Conservation (phyloP, 1,140 invertebrate genomes). For the Drosophila burlai region DNA sequence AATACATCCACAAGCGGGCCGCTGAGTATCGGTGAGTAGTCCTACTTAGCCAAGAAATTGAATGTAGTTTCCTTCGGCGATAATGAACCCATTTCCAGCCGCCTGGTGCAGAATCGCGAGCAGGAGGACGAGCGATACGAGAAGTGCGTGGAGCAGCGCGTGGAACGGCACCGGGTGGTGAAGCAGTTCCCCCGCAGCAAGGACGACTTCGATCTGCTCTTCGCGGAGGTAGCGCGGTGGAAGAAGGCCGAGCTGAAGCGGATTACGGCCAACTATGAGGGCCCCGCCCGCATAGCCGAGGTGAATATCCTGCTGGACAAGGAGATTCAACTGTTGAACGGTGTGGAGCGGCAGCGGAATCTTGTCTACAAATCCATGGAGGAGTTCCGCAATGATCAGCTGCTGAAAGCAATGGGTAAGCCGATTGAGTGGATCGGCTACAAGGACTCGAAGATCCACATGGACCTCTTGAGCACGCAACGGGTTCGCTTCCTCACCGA, state of each 20-base stretch:
- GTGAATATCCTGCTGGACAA: conserved; percentile 87
- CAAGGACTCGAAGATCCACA: conserved; percentile 85
- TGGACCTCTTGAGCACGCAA: conserved; percentile 88
- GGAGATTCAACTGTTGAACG: conserved; percentile 87
- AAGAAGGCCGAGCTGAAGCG: conserved; percentile 86
- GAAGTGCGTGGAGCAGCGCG: conserved; percentile 63
- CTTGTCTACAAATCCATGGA: conserved; percentile 79
- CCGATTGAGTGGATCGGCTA: conserved; percentile 87
- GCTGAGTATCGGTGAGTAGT: conserved; percentile 81
- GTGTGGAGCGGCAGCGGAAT: conserved; percentile 86
- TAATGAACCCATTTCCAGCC: conserved; percentile 23
- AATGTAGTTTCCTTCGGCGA: not conserved
- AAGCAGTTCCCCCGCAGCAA: conserved; percentile 86
- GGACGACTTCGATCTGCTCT: conserved; percentile 87
- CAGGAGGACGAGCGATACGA: conserved; percentile 61
- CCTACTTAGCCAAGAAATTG: conserved; percentile 24
- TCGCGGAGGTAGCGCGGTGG: conserved; percentile 87
- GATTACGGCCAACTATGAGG: conserved; percentile 86
- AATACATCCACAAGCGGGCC: conserved; percentile 79
- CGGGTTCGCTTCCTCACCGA: conserved; percentile 86
- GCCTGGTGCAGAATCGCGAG: conserved; percentile 65
- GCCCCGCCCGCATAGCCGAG: conserved; percentile 86
- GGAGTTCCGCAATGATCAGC: conserved; percentile 85
- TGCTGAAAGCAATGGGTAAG: conserved; percentile 86
- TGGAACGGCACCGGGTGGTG: conserved; percentile 84